Conservation (phyloP, 1,140 invertebrate species). For the Bradysia coprophila region DNA sequence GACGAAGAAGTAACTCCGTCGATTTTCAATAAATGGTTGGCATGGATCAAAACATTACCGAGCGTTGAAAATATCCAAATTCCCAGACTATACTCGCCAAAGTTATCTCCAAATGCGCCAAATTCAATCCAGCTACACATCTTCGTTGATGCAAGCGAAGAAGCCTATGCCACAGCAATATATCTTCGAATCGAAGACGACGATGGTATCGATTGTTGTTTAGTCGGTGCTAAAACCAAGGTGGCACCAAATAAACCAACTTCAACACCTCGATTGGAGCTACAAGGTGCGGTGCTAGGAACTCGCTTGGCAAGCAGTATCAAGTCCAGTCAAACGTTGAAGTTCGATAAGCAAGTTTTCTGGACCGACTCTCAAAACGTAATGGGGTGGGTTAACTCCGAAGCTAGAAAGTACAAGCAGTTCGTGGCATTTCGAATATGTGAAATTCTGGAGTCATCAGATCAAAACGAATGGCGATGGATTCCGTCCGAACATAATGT, state of each 20-base stretch:
- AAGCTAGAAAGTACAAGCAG: constrained; percentile 3
- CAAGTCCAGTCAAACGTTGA: not conserved
- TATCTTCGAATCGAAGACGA: constrained; percentile 10
- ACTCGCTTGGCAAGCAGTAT: constrained; percentile 9
- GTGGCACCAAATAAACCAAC: constrained; percentile 21
- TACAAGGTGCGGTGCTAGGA: constrained; percentile 14
- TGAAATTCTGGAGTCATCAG: constrained; percentile 5
- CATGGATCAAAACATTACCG: too few relatives aligned
- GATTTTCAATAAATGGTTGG: too few relatives aligned
- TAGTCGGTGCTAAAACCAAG: constrained; percentile 19
- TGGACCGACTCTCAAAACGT: constrained; percentile 11
- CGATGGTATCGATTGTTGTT: constrained; percentile 5
- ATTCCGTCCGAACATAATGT: constrained; percentile 11
- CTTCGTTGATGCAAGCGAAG: constrained; percentile 21
- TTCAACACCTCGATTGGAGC: constrained; percentile 17
- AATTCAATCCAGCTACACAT: constrained; percentile 11
- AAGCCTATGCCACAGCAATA: constrained; percentile 18
- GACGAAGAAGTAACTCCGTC: too few relatives aligned
- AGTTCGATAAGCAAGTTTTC: not conserved
- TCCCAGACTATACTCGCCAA: too few relatives aligned
- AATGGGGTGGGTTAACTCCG: constrained; percentile 7
- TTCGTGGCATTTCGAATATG: constrained; percentile 8
- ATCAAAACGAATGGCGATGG: constrained; percentile 9
- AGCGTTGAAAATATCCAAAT: too few relatives aligned
- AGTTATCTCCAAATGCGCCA: too few relatives aligned